Evolutionary conservation across 2,888 invertebrate genomes (phyloP).

Genomic region (Meiosimyza decipiens): DNA sequence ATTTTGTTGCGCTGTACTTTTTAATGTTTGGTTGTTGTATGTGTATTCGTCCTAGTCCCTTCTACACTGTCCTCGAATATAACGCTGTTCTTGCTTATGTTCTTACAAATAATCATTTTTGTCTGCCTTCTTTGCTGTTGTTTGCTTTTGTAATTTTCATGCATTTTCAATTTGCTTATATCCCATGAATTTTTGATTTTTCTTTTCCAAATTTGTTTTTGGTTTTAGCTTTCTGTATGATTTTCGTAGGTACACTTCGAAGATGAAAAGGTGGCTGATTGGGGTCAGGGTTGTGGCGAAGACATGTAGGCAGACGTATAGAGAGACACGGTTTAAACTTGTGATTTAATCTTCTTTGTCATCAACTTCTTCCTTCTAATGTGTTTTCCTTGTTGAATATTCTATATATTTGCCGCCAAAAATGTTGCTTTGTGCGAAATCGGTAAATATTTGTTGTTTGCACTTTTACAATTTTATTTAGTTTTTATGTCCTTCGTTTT

Average conservation of each 20-base stretch:
- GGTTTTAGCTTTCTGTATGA: too few species aligned
- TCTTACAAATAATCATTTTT: background rate
- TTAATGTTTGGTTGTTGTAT: background rate
- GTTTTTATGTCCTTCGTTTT: background rate
- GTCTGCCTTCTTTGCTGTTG: background rate
- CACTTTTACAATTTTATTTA: background rate
- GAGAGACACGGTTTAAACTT: too few species aligned
- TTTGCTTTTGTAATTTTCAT: conserved; percentile 21
- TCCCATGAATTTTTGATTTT: background rate
- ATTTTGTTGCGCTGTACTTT: conserved; percentile 7
- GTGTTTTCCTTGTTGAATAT: too few species aligned
- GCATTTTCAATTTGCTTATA: conserved; percentile 26
- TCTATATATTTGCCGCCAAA: too few species aligned
- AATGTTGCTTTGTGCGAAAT: too few species aligned
- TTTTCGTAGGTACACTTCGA: too few species aligned
- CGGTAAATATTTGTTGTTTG: background rate
- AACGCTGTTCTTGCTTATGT: background rate
- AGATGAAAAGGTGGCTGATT: too few species aligned
- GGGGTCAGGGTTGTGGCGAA: too few species aligned
- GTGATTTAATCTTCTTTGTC: too few species aligned
- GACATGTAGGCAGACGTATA: too few species aligned
- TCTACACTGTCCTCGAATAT: background rate
- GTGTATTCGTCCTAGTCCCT: background rate
- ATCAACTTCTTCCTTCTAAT: too few species aligned
- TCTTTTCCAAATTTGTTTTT: background rate